Evolutionary conservation across 2,113 vertebrate genomes (phyloP), one percentile per base, ranked within the genome.

Genomic region (Pygoscelis antarcticus): DNA sequence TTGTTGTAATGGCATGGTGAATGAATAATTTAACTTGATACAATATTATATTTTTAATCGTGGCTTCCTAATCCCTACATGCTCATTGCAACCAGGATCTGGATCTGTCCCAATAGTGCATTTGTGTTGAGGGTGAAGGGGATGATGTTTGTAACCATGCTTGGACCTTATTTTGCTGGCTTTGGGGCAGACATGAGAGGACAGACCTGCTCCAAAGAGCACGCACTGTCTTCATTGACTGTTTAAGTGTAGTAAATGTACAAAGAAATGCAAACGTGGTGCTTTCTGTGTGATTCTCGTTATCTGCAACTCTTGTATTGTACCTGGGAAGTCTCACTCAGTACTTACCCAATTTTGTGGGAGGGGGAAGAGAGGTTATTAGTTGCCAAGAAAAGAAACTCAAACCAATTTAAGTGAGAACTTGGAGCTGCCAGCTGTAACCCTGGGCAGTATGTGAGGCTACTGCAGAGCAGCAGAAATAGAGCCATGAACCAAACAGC

Each of bases 261-360:
- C 9, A 2, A 42, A 44, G 32, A 79, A 62, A 44, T 13, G 32
- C 32, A 57, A 61, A 17, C 1, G 2, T 0, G 0, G 15, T 38
- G 27, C 27, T 82, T 88, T 77, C 22, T 3, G 1, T 58, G 34
- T 49, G 29, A 49, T 36, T 4, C 77, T 30, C 0, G 0, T 68
- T 27, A 57, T 58, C 46, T 82, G 65, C 46, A 78, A 1, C 60
- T 78, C 66, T 40, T 36, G 21, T 20, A 0, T 44, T 44, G 27
- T 74, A 70, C 51, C 44, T 79, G 40, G 80, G 52, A 61, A 65
- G 25, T 34, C 57, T 78, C 10, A 0, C 22, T 72, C 25, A 2
- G 27, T 44, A 13, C 18, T 81, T 55, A 30, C 40, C 62, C 27
- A 7, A 0, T 57, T 89, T 64, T 7, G 2, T 58, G 47, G 26